Conservation (phyloP, 2,113 vertebrate species). For the Myrmophylax atrothorax region DNA sequence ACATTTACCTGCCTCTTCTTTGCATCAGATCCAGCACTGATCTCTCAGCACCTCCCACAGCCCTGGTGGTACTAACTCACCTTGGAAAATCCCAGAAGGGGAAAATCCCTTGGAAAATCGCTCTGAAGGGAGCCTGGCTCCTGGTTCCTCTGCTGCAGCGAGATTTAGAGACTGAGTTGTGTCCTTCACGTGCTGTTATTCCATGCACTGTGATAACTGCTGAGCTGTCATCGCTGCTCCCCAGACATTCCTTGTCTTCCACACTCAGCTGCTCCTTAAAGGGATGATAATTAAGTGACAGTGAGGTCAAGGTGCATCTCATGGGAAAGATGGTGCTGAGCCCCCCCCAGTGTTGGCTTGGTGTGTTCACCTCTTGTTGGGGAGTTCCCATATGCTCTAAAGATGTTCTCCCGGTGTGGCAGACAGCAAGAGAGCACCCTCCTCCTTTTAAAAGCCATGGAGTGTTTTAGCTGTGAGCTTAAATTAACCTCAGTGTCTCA, state of each 20-base stretch:
- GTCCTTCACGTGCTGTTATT: neutral
- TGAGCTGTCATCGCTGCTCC: neutral
- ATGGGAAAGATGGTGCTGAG: neutral
- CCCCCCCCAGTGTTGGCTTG: neutral
- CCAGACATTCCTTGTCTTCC: neutral
- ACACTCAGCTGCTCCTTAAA: fast-evolving
- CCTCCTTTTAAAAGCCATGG: neutral
- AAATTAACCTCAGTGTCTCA: neutral
- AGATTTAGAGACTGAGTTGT: neutral
- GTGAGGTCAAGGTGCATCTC: neutral
- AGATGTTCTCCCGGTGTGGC: neutral
- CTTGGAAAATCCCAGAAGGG: neutral
- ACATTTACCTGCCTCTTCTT: neutral
- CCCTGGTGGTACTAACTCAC: neutral
- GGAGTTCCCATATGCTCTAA: no score
- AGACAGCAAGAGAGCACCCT: neutral
- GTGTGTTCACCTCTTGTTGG: neutral
- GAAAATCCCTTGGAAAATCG: neutral
- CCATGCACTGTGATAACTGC: neutral
- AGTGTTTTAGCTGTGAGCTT: neutral
- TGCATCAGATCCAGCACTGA: neutral
- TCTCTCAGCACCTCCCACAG: neutral
- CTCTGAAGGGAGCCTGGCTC: neutral
- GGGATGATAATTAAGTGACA: neutral
- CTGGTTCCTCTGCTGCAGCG: neutral